Conservation (phyloP, 2,888 invertebrate genomes). For the Coenonympha glycerion region DNA sequence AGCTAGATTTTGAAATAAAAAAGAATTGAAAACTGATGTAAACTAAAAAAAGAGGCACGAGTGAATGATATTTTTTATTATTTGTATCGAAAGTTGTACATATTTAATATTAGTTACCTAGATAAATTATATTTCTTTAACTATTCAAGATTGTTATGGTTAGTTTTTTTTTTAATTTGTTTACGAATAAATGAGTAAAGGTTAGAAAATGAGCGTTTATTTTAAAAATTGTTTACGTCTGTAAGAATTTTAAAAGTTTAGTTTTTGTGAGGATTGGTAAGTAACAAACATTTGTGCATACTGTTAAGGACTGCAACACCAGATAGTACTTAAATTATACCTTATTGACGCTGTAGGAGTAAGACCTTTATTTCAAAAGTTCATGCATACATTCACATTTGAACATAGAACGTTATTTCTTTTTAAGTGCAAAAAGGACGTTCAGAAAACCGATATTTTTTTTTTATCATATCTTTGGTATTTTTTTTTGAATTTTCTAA, state of each 20-base stretch:
- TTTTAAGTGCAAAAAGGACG: no score
- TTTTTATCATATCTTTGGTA: no score
- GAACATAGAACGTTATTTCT: no score
- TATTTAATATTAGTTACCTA: conserved; percentile 35
- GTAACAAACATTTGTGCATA: conserved; percentile 27
- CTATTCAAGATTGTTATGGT: conserved; percentile 30
- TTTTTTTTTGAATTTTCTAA: no score
- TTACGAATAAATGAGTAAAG: conserved; percentile 23
- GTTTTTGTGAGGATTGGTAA: conserved; percentile 3
- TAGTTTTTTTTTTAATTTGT: conserved; percentile 23
- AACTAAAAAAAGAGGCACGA: conserved; percentile 20
- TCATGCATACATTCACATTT: no score
- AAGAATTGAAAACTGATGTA: conserved; percentile 15
- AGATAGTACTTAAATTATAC: conserved; percentile 62
- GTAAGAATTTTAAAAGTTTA: conserved; percentile 21
- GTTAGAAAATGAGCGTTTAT: conserved; percentile 18
- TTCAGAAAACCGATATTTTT: no score
- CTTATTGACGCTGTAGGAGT: not conserved
- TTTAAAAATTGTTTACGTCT: conserved; percentile 17
- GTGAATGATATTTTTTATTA: conserved; percentile 34
- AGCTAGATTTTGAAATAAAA: conserved; percentile 6
- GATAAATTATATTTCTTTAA: conserved; percentile 36
- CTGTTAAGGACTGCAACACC: conserved; percentile 48
- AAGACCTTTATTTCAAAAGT: no score
- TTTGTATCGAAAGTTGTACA: conserved; percentile 31